These are phyloP conservation scores for Lepidurus couesii DNA, from an alignment of 1,140 invertebrate genomes.

Conservation along the genomic window DNA sequence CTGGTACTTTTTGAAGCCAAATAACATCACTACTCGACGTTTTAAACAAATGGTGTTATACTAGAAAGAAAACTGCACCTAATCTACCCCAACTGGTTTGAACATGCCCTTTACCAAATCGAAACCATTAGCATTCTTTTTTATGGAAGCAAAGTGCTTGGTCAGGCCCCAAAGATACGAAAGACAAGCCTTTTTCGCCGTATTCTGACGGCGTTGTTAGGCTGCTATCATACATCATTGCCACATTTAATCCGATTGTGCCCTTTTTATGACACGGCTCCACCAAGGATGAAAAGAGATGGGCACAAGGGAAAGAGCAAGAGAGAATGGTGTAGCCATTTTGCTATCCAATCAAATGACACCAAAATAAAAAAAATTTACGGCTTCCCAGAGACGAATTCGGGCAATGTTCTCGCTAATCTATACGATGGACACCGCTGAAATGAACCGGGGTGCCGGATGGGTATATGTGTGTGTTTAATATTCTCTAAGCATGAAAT, in stretches of 20 bases:
- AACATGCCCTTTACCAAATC: conserved; percentile 9
- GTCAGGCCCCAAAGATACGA: not conserved
- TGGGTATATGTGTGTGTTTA: too few relatives aligned
- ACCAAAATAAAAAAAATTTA: conserved; percentile 16
- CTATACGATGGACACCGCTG: not conserved
- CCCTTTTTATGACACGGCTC: conserved; percentile 18
- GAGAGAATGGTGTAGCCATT: not conserved
- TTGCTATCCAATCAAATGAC: conserved; percentile 15
- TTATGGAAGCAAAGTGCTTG: conserved; percentile 7
- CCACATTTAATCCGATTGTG: conserved; percentile 22
- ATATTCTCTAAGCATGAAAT: not conserved
- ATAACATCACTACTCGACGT: too few relatives aligned
- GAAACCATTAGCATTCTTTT: conserved; percentile 22
- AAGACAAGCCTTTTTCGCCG: conserved; percentile 21
- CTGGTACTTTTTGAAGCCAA: not conserved
- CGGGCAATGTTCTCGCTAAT: not conserved
- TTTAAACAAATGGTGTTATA: not conserved
- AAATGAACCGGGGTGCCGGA: too few relatives aligned
- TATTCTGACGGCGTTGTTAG: conserved; percentile 17
- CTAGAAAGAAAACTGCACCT: not conserved
- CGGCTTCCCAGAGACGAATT: conserved; percentile 13
- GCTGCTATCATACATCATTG: conserved; percentile 19
- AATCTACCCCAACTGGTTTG: conserved; percentile 21
- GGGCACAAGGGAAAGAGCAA: not conserved
- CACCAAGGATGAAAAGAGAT: conserved; percentile 18